These are phyloP conservation scores for Pyrgilauda ruficollis DNA, from an alignment of 2,113 vertebrate species.

Conservation along the genomic window DNA sequence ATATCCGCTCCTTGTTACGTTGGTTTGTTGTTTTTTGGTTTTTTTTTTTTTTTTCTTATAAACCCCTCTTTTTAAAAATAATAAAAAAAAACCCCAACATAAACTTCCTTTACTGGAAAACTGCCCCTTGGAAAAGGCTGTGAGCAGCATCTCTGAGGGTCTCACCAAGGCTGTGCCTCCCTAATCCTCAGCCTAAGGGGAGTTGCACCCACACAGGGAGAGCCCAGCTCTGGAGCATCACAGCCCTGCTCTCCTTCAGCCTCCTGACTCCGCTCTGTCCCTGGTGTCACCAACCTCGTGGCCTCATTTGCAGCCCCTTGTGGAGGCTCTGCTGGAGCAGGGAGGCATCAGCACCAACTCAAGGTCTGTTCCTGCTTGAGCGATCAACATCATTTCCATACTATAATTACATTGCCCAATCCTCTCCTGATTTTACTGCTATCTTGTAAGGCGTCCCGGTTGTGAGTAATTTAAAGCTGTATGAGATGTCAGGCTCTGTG, in stretches of 20 bases:
- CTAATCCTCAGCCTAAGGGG: not conserved
- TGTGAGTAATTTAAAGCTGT: conserved; percentile 88
- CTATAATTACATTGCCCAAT: conserved; percentile 93
- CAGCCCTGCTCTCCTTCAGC: not conserved
- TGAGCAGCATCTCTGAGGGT: not conserved
- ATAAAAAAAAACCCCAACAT: rapidly evolving
- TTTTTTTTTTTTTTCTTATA: not conserved
- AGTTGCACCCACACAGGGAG: rapidly evolving
- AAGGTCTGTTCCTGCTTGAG: conserved; percentile 86
- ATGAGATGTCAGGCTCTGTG: conserved; percentile 84
- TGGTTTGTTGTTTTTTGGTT: too few relatives aligned
- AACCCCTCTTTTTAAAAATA: not conserved
- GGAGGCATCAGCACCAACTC: conserved; percentile 61
- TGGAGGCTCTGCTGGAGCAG: not conserved
- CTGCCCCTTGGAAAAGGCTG: not conserved
- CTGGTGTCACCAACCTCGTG: not conserved
- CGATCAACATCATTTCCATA: conserved; percentile 93
- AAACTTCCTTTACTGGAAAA: not conserved
- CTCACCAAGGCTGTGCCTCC: not conserved
- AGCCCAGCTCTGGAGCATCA: not conserved
- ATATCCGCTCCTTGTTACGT: rapidly evolving
- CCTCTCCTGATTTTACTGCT: conserved; percentile 87
- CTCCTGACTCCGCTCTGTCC: not conserved
- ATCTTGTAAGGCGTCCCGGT: conserved; percentile 80
- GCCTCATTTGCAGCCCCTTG: not conserved